Base-by-base conservation (phyloP, 2,797 vertebrate genomes). In the Scarus forsteni region DNA sequence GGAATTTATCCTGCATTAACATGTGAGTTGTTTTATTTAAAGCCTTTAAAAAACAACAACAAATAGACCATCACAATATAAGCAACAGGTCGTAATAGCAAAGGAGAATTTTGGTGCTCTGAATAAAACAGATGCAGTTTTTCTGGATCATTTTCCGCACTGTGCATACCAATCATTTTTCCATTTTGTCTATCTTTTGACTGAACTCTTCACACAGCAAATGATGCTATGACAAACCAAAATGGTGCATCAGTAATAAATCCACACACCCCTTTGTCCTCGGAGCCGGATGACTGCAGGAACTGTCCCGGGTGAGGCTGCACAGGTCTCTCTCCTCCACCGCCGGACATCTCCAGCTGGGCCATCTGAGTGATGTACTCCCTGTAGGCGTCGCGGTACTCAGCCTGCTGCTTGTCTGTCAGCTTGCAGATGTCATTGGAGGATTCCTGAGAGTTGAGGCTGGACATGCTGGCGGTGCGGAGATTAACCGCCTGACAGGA, bases 371-470 rank as follows among this genome's bases (percentile, higher is more conserved):
- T 91, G 81, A 99, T 98, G 87, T 99, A 99, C 83, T 99, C 98
- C 83, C 96, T 95, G 81, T 99, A 99, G 34, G 98, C 98, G 73
- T 96, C 97, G 61, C 92, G 95, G 72, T 99, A 99, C 92, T 99
- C 97, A 0, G 96, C 95, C 94, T 99, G 98, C 83, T 99, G 98
- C 94, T 95, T 97, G 92, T 99, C 98, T 51, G 98, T 99, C 88
- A 99, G 96, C 89, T 95, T 98, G 85, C 96, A 96, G 88, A 98
- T 98, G 91, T 99, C 98, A 69, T 97, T 96, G 67, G 96, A 97
- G 45, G 98, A 99, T 90, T 99, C 98, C 93, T 99, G 98, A 84
- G 98, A 99, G 92, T 97, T 99, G 88, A 99, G 96, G 85, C 98
- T 99, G 85, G 97, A 96, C 92, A 98, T 94, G 92, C 98, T 99